Evolutionary conservation across 2,113 vertebrate species (phyloP), one percentile per base, ranked within the genome.

Genomic region (Anoplopoma fimbria): DNA sequence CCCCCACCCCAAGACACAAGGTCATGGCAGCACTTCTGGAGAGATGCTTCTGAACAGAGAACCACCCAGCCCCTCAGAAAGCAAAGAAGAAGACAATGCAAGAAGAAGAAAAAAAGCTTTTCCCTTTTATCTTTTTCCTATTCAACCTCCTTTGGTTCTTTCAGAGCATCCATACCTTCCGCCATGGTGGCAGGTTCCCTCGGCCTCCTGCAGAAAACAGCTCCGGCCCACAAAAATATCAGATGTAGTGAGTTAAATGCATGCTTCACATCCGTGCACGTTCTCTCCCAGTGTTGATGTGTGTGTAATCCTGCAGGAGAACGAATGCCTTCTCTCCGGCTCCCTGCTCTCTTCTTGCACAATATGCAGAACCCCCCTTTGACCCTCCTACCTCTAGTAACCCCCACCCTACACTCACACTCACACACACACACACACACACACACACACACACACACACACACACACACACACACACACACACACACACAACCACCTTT

Each of bases 131-230:
- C 53, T 13, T 17, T 1, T 2, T 6, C 14, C 34, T 10, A 9
- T 40, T 31, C 2, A 38, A 1, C 12, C 45, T 10, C 12, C 23
- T 17, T 19, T 27, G 13, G 10, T 40, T 23, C 58, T 36, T 7
- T 51, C 78, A 61, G 51, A 69, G 81, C 80, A 72, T 92, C 93
- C 78, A n/a, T 93, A 95, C 94, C 93, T 94, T 93, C 93, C 91
- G 92, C 93, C 93, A 95, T 95, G 87, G 75, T 76, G 81, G 62
- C 83, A 64, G 78, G 49, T 65, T n/a, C 87, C 89, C 92, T 77
- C 87, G 38, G 75, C 86, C 82, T 84, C 81, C 82, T 71, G 62
- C 68, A 63, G 25, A 15, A 57, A 36, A 23, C 62, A 34, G 76
- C 84, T 86, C 83, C 62, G 63, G 31, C 75, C 75, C 78, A n/a